phyloP scores from a whole-genome alignment of 2,113 vertebrate species.

The Macquaria ambigua region DNA sequence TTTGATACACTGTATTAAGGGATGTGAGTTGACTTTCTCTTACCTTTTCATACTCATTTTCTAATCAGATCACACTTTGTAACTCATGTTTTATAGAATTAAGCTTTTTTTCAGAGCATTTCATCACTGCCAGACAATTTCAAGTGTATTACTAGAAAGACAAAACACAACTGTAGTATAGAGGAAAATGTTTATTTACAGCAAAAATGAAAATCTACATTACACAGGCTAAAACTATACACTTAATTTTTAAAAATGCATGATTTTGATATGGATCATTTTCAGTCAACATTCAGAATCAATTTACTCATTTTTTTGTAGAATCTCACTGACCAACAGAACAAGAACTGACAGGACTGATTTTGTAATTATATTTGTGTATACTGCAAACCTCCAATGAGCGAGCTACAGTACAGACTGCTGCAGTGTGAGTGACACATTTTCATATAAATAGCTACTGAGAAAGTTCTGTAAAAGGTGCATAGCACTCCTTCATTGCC shows the following conservation, averaged over 20 bases:
- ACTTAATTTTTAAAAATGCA: slow-evolving; percentile 54
- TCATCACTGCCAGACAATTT: neutral
- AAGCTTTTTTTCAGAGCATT: neutral
- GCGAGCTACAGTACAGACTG: neutral
- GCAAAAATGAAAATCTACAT: slow-evolving; percentile 68
- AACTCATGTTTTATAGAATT: neutral
- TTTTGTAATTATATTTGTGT: slow-evolving; percentile 4
- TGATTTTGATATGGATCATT: slow-evolving; percentile 41
- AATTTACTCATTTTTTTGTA: neutral
- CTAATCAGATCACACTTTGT: neutral
- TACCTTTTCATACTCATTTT: neutral
- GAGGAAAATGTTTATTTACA: slow-evolving; percentile 80
- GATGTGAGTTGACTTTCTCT: neutral
- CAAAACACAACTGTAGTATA: slow-evolving; percentile 7
- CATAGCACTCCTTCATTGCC: slow-evolving; percentile 67
- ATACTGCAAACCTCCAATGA: slow-evolving; percentile 7
- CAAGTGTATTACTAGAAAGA: neutral
- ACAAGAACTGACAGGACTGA: neutral
- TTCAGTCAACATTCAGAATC: slow-evolving; percentile 56
- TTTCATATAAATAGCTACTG: slow-evolving; percentile 60
- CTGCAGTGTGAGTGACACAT: slow-evolving; percentile 16
- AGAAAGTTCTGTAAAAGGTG: slow-evolving; percentile 63
- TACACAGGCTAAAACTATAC: slow-evolving; percentile 73
- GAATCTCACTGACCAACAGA: slow-evolving; percentile 3
- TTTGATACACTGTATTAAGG: neutral